Conservation (phyloP, 2,888 invertebrate species). For the Stenodera caucasica region DNA sequence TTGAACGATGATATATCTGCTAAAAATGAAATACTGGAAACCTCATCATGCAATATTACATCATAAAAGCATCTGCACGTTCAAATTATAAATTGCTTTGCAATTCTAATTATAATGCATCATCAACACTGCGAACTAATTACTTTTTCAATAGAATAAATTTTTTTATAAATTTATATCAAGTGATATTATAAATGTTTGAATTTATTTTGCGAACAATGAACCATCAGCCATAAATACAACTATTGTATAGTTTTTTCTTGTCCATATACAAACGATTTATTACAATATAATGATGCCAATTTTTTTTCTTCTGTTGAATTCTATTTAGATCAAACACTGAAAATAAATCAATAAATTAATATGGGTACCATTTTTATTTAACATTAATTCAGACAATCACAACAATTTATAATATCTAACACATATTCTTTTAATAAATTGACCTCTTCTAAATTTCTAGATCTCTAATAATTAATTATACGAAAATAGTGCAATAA, state of each 20-base stretch:
- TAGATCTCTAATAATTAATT: not conserved
- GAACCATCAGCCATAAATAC: not conserved
- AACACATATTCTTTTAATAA: not conserved
- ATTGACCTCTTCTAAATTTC: conserved; percentile 1
- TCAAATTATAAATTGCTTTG: conserved; percentile 27
- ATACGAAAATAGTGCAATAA: not conserved
- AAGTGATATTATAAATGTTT: too few species aligned
- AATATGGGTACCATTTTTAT: conserved; percentile 13
- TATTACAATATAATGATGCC: conserved; percentile 3
- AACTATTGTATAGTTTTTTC: not conserved
- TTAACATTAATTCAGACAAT: conserved; percentile 21
- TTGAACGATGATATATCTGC: not conserved
- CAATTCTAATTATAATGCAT: conserved; percentile 26
- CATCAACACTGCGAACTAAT: conserved; percentile 16
- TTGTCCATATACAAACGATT: not conserved
- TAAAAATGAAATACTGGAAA: conserved; percentile 34
- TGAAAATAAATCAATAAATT: conserved; percentile 18
- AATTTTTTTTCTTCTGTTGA: not conserved
- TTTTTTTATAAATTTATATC: too few species aligned
- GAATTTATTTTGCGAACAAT: not conserved
- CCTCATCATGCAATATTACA: conserved; percentile 37
- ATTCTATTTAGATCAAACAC: conserved; percentile 8
- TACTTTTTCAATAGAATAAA: conserved; percentile 4
- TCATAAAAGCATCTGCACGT: conserved; percentile 33
- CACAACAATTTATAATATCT: conserved; percentile 22